Conservation (phyloP, 1,140 invertebrate species). For the Lepidurus packardi region DNA sequence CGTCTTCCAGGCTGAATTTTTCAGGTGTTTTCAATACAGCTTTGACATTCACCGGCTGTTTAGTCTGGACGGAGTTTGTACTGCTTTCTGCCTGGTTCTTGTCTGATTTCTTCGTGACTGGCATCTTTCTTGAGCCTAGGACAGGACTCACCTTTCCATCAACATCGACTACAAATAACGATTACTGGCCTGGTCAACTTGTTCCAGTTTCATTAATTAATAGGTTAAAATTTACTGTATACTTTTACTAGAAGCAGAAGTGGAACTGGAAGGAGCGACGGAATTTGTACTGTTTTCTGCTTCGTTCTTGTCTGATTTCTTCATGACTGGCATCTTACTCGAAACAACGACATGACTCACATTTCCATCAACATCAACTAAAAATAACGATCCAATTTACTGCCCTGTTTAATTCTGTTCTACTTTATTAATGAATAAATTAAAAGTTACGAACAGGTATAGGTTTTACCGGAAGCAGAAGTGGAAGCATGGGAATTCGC, state of each 20-base stretch:
- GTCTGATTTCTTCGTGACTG: neutral
- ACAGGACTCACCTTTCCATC: neutral
- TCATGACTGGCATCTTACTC: neutral
- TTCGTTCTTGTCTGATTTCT: neutral
- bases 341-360: neutral
- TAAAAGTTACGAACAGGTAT: neutral
- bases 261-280: too few species aligned
- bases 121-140: neutral
- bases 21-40: neutral
- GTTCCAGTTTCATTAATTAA: neutral
- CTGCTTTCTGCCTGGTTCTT: neutral
- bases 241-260: neutral
- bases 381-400: neutral
- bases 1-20: neutral
- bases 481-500: neutral
- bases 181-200: neutral
- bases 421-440: neutral
- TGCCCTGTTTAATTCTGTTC: neutral
- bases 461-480: neutral
- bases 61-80: neutral
- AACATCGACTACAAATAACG: neutral
- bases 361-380: neutral
- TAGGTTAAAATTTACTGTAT: neutral
- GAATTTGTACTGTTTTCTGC: too few species aligned
- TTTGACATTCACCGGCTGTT: neutral